Evolutionary conservation across 2,797 vertebrate genomes (phyloP), one percentile per base, ranked within the genome.

Genomic region (Myotis pilosus): DNA sequence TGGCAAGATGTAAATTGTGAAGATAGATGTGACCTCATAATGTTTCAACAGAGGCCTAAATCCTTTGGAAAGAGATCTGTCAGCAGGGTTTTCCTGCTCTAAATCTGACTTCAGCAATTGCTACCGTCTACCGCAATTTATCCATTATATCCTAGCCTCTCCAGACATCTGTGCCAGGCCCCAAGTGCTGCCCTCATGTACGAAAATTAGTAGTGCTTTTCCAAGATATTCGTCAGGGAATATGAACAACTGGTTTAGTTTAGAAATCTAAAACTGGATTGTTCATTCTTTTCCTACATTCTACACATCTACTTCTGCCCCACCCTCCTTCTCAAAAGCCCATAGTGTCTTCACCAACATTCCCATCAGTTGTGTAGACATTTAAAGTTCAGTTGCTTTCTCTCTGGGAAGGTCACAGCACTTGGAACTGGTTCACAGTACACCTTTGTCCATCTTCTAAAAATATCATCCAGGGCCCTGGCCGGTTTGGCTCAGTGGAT

Each of bases 151-250:
- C 88, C 96, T 47, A 47, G 68, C 91, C 92, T 97, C 96, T 96
- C 91, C 95, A 97, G 97, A 97, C 89, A 97, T 98, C 97, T 98
- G 96, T 97, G 92, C 96, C 96, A 89, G 89, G 95, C 96, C 97
- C 90, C 90, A 94, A 97, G 97, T 97, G 89, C 68, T 97, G 71
- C 97, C 97, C 95, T 96, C 96, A 91, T 96, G 96, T 96, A 91
- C 94, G 87, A 81, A 95, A 98, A 89, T 98, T 96, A 97, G 96
- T 79, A 93, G 66, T 97, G 94, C 89, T 97, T 98, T 96, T 95
- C 97, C 96, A 53, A 95, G 96, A 96, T 97, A 36, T 96, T 97
- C 96, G 95, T 94, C 62, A 89, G 97, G 96, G 96, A 97, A 95
- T 94, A 78, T 86, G 96, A 97, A 91, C 96, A 97, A 97, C 94